Base-by-base conservation (phyloP, 2,797 vertebrate genomes). In the Rhynchotus rufescens region DNA sequence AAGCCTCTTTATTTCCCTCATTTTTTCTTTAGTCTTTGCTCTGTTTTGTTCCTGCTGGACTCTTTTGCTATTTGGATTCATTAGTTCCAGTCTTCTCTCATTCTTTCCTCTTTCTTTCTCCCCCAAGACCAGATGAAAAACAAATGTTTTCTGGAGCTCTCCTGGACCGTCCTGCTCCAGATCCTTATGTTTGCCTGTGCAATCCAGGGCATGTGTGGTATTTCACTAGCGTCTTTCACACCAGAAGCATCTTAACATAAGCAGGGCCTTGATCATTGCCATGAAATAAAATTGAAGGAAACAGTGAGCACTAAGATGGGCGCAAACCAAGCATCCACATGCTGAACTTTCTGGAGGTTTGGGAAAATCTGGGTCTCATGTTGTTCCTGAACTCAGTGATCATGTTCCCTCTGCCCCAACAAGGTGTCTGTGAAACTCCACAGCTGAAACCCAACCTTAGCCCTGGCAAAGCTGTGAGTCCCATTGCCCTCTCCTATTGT, bases 401-500 rank as follows among this genome's bases (percentile, higher is more conserved):
- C 1, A 1, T 4, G 3, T 73, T 56, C 36, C 34, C 57, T n/a
- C 47, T 14, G 14, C 16, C 36, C 42, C 36, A 57, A 19, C 0
- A 0, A 84, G 8, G 13, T 73, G n/a, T 28, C 40, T 3, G 0
- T 67, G 57, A 76, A 82, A 74, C 38, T 14, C 26, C 45, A 25
- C 28, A 61, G 3, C 30, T 26, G 65, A 47, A 68, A 66, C 23
- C 49, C 60, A 54, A 2, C 15, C 81, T 49, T 26, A 68, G 71
- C 42, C 77, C 47, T 45, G 82, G 49, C 22, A 51, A 74, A 80
- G 25, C 60, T 67, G 17, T 3, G 19, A 65, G 30, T 76, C 21
- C 12, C 0, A 0, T n/a, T 86, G 20, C 57, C 2, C 0, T 42
- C 45, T 47, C 45, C 45, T 47, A 22, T 22, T 22, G 45, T 11